Conservation (phyloP, 2,888 invertebrate genomes). For the Lycocerus yunnanus region DNA sequence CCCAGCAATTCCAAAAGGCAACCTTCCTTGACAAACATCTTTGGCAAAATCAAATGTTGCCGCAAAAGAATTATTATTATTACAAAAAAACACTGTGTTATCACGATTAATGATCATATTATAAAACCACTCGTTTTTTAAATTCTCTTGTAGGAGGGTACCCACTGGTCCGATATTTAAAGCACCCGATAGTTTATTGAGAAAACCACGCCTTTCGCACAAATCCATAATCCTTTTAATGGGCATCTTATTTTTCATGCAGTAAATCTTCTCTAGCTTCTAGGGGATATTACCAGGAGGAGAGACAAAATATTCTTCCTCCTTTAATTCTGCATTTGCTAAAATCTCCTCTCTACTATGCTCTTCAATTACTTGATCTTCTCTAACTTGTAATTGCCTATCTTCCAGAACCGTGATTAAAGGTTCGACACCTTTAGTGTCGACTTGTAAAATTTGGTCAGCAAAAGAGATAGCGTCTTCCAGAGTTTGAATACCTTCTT, state of each 20-base stretch:
- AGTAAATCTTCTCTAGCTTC: conserved; percentile 56
- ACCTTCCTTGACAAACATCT: conserved; percentile 46
- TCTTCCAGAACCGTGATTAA: conserved; percentile 82
- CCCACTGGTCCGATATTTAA: conserved; percentile 57
- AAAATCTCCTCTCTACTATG: conserved; percentile 71
- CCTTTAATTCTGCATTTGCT: conserved; percentile 72
- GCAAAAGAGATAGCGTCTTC: conserved; percentile 85
- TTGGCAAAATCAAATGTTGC: conserved; percentile 50
- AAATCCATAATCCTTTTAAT: conserved; percentile 42
- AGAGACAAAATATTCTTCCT: conserved; percentile 91
- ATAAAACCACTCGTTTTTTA: conserved; percentile 62
- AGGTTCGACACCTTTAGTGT: conserved; percentile 75
- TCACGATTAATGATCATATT: conserved; percentile 58
- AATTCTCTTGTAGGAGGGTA: conserved; percentile 58
- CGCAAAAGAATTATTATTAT: conserved; percentile 37
- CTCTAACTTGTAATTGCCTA: conserved; percentile 68
- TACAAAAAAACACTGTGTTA: conserved; percentile 56
- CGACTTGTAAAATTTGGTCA: conserved; percentile 71
- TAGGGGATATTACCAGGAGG: conserved; percentile 86
- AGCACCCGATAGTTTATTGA: conserved; percentile 21
- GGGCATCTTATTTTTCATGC: conserved; percentile 40
- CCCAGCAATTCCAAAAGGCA: conserved; percentile 58
- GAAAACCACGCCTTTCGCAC: conserved; percentile 42
- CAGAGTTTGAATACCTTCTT: conserved; percentile 70
- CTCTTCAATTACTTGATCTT: conserved; percentile 72